A percentile compares a stretch with the other conserved stretches of the same genome.
Conservation (phyloP, 1,140 invertebrate species). For the Pogonomyrmex californicus region DNA sequence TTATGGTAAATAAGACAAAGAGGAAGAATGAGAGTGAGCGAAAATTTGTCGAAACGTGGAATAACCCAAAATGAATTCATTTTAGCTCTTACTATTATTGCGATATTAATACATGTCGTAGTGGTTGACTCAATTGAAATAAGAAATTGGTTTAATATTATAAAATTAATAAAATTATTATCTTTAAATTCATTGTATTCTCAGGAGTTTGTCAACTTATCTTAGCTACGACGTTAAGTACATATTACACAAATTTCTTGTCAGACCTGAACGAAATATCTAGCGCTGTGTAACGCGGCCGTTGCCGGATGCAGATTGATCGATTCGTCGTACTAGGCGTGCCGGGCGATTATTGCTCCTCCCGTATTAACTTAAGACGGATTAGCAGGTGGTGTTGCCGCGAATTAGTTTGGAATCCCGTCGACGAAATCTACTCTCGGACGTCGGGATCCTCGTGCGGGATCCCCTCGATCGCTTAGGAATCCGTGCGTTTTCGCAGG, state of each 20-base stretch:
- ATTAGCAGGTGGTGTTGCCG: conserved; percentile 75
- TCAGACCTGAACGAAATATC: neutral
- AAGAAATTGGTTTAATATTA: too few relatives aligned
- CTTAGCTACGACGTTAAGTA: neutral
- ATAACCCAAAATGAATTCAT: too few relatives aligned
- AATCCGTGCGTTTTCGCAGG: conserved; percentile 61
- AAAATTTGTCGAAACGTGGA: too few relatives aligned
- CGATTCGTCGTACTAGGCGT: conserved; percentile 76
- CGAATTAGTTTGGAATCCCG: conserved; percentile 83
- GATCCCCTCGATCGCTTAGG: conserved; percentile 29
- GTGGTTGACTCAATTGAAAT: too few relatives aligned
- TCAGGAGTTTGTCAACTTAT: neutral
- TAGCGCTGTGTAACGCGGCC: conserved; percentile 30
- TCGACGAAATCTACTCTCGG: conserved; percentile 48
- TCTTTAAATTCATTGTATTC: neutral
- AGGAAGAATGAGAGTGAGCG: too few relatives aligned
- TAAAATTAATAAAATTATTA: too few relatives aligned
- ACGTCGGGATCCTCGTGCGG: conserved; percentile 27
- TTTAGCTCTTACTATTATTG: too few relatives aligned
- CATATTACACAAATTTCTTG: neutral
- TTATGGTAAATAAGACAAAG: too few relatives aligned
- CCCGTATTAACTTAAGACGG: conserved; percentile 68
- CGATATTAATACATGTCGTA: too few relatives aligned
- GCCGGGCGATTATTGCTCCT: conserved; percentile 81
- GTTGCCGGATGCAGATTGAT: conserved; percentile 75